phyloP scores from a whole-genome alignment of 2,113 vertebrate species.

The Onychostruthus taczanowskii region DNA sequence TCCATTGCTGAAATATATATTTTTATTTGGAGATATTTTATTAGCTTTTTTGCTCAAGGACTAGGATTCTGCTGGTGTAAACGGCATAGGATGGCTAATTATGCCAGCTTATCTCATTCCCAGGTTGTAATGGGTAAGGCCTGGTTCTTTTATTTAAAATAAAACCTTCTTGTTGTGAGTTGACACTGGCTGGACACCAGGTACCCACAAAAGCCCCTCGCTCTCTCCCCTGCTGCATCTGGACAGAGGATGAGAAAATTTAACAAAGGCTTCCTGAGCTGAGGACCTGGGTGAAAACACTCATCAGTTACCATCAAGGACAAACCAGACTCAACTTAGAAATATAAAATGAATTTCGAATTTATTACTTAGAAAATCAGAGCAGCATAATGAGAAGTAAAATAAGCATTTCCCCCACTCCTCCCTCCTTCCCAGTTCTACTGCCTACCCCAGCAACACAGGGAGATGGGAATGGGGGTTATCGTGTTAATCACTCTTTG shows the following conservation, averaged over 20 bases:
- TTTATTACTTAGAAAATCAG: not conserved
- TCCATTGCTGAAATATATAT: not conserved
- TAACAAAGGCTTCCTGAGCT: not conserved
- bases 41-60: not conserved
- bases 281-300: not conserved
- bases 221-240: not conserved
- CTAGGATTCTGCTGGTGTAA: not conserved
- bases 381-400: not conserved
- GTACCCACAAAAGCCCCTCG: accelerated
- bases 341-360: not conserved
- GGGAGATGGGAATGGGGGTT: not conserved
- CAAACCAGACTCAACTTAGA: not conserved
- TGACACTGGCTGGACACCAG: not conserved
- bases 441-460: not conserved
- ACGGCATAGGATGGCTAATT: not conserved
- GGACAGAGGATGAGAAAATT: not conserved
- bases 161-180: not conserved
- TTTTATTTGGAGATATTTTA: not conserved
- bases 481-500: no score
- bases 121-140: not conserved
- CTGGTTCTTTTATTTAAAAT: not conserved
- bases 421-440: not conserved
- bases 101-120: not conserved
- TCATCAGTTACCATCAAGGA: not conserved
- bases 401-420: not conserved